Conservation (phyloP, 2,113 vertebrate species). For the Lycocorax pyrrhopterus region DNA sequence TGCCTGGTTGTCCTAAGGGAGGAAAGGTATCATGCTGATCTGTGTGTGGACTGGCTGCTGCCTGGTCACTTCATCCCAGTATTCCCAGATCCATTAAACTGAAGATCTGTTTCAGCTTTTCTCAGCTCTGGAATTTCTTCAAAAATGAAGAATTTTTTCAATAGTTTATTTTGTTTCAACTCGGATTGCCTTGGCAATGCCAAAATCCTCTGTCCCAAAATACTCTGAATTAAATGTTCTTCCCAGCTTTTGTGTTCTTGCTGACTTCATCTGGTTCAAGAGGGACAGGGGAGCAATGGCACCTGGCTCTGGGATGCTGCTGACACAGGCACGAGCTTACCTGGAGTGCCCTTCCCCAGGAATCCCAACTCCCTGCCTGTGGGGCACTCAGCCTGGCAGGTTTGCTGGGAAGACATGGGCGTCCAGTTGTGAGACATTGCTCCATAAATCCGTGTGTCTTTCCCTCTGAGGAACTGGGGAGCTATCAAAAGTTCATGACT, state of each 20-base stretch:
- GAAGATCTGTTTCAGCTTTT: neutral
- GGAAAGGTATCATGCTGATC: neutral
- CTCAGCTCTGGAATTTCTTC: neutral
- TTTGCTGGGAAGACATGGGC: neutral
- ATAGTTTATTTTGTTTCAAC: neutral
- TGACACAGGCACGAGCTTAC: neutral
- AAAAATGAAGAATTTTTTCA: neutral
- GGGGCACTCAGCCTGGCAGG: neutral
- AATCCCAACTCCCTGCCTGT: neutral
- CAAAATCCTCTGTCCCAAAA: neutral
- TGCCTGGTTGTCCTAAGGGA: neutral
- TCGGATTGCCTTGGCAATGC: neutral
- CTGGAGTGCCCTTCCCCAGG: neutral
- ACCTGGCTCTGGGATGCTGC: neutral
- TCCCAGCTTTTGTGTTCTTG: neutral
- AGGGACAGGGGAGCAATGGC: fast-evolving
- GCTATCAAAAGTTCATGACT: neutral
- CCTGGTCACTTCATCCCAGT: neutral
- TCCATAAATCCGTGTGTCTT: neutral
- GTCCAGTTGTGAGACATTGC: neutral
- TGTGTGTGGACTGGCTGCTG: neutral
- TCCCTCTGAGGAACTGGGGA: neutral
- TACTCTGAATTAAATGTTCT: neutral
- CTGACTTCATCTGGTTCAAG: neutral
- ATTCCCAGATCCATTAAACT: neutral